A percentile compares a stretch with the other conserved stretches of the same genome.
Evolutionary conservation across 2,113 vertebrate species (phyloP).

Genomic region (Psilopogon haemacephalus): DNA sequence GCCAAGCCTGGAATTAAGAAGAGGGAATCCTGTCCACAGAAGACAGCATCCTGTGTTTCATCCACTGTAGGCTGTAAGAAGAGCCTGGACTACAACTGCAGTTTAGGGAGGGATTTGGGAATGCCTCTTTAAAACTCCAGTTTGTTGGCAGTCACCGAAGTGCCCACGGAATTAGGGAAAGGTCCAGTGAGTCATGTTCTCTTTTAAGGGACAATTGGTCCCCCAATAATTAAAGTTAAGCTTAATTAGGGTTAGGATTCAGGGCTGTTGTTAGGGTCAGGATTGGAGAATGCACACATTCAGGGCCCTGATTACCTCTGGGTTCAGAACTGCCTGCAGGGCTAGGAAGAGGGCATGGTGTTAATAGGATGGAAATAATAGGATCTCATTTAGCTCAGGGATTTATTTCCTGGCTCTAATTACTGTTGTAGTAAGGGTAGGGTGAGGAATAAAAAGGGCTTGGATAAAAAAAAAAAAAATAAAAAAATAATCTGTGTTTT

Average conservation of each 20-base stretch:
- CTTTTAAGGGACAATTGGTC: constrained; percentile 14
- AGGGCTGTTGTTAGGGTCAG: constrained; percentile 14
- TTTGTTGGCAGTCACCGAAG: neutral
- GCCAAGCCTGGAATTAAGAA: neutral
- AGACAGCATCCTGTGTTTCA: neutral
- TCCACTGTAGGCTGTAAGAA: neutral
- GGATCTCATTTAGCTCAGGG: constrained; percentile 40
- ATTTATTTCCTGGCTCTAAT: constrained; percentile 55
- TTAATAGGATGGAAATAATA: constrained; percentile 62
- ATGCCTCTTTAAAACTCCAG: neutral
- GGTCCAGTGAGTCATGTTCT: neutral
- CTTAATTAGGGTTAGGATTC: constrained; percentile 50
- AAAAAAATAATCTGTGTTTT: neutral
- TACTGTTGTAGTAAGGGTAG: constrained; percentile 1
- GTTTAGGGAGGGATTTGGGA: neutral
- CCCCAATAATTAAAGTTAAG: constrained; percentile 50
- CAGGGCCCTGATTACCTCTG: constrained; percentile 16
- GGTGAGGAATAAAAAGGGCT: neutral
- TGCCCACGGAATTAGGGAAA: neutral
- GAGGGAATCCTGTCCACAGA: neutral
- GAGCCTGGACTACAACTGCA: neutral
- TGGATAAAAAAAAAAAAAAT: neutral
- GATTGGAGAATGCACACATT: constrained; percentile 29
- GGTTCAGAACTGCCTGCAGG: constrained; percentile 44
- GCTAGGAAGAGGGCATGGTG: constrained; percentile 32